phyloP scores from a whole-genome alignment of 2,888 invertebrate species.

The Platycheirus rosarum region DNA sequence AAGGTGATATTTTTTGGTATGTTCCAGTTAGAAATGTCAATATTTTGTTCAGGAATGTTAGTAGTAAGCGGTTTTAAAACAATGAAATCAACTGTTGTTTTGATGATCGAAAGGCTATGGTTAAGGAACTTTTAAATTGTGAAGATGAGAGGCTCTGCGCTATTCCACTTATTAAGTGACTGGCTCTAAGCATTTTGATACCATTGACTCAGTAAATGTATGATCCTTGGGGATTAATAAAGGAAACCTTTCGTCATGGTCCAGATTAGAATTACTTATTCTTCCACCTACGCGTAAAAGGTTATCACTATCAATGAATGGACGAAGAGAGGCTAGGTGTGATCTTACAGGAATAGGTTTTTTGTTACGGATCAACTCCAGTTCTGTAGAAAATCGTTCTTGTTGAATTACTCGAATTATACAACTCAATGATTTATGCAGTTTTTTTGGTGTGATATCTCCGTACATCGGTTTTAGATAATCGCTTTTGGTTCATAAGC shows the following conservation, averaged over 20 bases:
- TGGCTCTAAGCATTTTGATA: no score
- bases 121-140: conserved; percentile 47
- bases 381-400: no score
- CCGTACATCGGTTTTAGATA: background rate
- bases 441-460: background rate
- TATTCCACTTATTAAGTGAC: conserved; percentile 52
- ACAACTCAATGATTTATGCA: background rate
- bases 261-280: conserved; percentile 9
- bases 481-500: background rate
- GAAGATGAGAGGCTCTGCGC: conserved; percentile 10
- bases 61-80: no score
- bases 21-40: conserved; percentile 6
- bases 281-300: conserved; percentile 14
- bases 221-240: conserved; percentile 14
- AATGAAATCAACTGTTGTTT: no score
- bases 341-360: conserved; percentile 12
- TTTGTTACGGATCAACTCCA: background rate
- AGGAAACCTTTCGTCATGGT: conserved; percentile 6
- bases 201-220: background rate
- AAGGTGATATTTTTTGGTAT: conserved; percentile 41
- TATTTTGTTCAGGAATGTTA: no score
- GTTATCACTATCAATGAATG: background rate
- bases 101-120: background rate
- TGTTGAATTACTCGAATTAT: conserved; percentile 7
- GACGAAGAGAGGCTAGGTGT: conserved; percentile 3